These are phyloP conservation scores for Oscheius myriophilus DNA, from an alignment of 2,888 invertebrate species.

Conservation along the genomic window DNA sequence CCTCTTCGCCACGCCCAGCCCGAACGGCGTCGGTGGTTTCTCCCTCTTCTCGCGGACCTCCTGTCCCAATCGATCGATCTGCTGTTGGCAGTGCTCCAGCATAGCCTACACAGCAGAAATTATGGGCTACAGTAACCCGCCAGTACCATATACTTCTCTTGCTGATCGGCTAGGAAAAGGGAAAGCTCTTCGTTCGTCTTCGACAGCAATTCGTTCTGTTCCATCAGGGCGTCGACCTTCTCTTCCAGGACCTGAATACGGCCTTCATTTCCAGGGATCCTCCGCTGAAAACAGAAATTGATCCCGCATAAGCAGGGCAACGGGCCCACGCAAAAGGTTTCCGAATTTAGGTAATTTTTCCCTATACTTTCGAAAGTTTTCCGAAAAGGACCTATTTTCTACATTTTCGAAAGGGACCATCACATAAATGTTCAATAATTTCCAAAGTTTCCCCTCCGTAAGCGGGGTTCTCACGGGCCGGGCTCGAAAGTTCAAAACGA, in stretches of 20 bases:
- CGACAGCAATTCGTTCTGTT: background rate
- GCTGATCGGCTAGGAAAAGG: constrained; percentile 6
- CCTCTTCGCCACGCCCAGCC: background rate
- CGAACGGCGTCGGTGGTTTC: constrained; percentile 4
- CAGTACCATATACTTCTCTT: constrained; percentile 6
- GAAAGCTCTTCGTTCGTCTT: constrained; percentile 18
- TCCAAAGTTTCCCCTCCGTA: too few species aligned
- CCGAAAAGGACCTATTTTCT: too few species aligned
- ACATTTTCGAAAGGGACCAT: too few species aligned
- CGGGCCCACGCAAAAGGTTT: too few species aligned
- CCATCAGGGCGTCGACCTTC: background rate
- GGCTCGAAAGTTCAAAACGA: too few species aligned
- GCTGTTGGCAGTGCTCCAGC: background rate
- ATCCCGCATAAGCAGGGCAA: too few species aligned
- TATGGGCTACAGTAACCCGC: background rate
- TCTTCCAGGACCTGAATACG: constrained; percentile 10
- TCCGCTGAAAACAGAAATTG: too few species aligned
- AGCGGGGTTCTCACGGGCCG: too few species aligned
- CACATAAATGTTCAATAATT: too few species aligned
- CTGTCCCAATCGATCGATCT: constrained; percentile 1
- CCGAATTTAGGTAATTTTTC: too few species aligned
- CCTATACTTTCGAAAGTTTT: too few species aligned
- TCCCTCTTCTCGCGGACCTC: background rate
- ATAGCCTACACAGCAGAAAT: background rate
- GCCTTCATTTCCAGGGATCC: background rate